These are phyloP conservation scores for Chelonia mydas DNA, from an alignment of 2,797 vertebrate genomes.

Conservation along the genomic window DNA sequence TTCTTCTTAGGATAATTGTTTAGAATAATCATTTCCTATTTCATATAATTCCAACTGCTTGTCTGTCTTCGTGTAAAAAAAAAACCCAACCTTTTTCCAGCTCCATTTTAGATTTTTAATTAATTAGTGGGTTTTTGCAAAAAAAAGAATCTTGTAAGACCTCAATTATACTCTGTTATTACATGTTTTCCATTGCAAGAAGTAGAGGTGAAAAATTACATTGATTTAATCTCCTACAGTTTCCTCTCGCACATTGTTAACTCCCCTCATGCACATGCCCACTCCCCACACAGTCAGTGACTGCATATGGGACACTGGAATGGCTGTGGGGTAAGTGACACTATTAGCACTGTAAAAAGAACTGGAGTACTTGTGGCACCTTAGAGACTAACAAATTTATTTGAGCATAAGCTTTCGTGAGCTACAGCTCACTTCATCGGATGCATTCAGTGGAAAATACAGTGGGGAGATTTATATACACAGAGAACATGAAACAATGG, in stretches of 20 bases:
- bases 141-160: slow-evolving; percentile 43
- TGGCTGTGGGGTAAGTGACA: slow-evolving; percentile 70
- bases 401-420: too few relatives aligned
- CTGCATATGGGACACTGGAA: slow-evolving; percentile 62
- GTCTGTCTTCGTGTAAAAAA: neutral
- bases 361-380: too few relatives aligned
- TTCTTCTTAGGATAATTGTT: neutral
- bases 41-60: neutral
- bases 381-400: too few relatives aligned
- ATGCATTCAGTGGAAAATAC: too few relatives aligned
- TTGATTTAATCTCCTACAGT: slow-evolving; percentile 59
- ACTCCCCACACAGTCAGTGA: slow-evolving; percentile 41
- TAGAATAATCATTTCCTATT: slow-evolving; percentile 7
- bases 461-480: too few relatives aligned
- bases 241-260: slow-evolving; percentile 67
- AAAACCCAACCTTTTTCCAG: neutral
- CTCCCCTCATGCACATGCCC: slow-evolving; percentile 33
- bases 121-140: slow-evolving; percentile 10
- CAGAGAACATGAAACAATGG: too few relatives aligned
- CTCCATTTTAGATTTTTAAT: slow-evolving; percentile 42
- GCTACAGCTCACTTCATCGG: too few relatives aligned
- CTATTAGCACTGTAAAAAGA: slow-evolving; percentile 59
- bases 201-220: slow-evolving; percentile 67
- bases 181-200: slow-evolving; percentile 49
- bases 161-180: slow-evolving; percentile 50